Evolutionary conservation across 2,113 vertebrate species (phyloP), one percentile per base, ranked within the genome.

Genomic region (Neopipo cinnamomea): DNA sequence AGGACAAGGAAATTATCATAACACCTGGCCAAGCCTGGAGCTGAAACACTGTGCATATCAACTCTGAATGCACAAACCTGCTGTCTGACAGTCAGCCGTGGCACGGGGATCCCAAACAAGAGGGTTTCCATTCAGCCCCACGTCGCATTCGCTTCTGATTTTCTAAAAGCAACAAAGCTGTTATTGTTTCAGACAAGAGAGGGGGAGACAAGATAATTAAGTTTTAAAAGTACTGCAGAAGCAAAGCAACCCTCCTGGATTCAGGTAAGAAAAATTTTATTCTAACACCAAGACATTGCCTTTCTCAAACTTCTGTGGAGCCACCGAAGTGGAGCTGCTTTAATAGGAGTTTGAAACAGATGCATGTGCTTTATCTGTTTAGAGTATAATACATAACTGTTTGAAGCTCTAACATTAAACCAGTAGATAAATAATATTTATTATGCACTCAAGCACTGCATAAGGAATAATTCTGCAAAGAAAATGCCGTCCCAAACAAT

Each of bases 281-380:
- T 63, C 1, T 1, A 78, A 11, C 33, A 75, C 19, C 4, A 21
- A 9, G 16, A 3, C 4, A 30, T 2, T 41, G 22, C 16, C 16
- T 46, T 15, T 44, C 73, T 79, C 46, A 76, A 49, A 61, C 5
- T 93, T 76, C 46, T 77, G 18, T 19, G 23, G 46, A 87, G 46
- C 23, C 11, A 11, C 22, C 14, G 2, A 70, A 84, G 19, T 25
- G n/a, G 10, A 87, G 8, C 6, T 5, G 33, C 12, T 70, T 52
- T 3, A 83, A 73, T 31, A 62, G 20, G 62, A 50, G 9, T 58
- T 50, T 70, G 5, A 73, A 95, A 65, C 5, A 79, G 5, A 37
- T 50, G 6, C 1, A 15, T 15, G 4, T 80, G 31, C 8, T 83
- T 88, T 53, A 50, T 65, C 28, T 62, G 14, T 53, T 79, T 27